A percentile compares a stretch with the other conserved stretches of the same genome.
Conservation (phyloP, 1,140 invertebrate species). For the Drosophila pseudoananassae region DNA sequence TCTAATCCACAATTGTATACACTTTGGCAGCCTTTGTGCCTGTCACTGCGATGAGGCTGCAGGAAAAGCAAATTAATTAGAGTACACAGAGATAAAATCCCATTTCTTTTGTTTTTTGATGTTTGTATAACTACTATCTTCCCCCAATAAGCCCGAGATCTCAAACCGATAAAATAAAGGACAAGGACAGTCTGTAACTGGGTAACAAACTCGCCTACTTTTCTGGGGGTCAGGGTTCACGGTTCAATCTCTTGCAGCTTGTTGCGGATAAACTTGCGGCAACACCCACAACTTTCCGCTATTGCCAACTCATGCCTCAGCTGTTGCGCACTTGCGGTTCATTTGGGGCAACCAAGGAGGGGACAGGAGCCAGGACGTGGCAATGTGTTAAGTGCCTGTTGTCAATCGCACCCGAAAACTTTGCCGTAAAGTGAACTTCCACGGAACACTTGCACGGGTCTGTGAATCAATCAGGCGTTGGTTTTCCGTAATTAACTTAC, state of each 20-base stretch:
- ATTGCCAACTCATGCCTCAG: slow-evolving; percentile 38
- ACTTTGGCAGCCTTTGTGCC: slow-evolving; percentile 30
- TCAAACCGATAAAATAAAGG: slow-evolving; percentile 47
- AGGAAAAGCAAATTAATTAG: slow-evolving; percentile 56
- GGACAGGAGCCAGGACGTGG: not conserved
- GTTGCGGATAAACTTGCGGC: slow-evolving; percentile 10
- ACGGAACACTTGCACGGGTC: slow-evolving; percentile 9
- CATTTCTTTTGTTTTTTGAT: slow-evolving; percentile 13
- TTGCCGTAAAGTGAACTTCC: slow-evolving; percentile 32
- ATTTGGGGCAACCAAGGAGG: slow-evolving; percentile 38
- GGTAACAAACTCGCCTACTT: slow-evolving; percentile 26
- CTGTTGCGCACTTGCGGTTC: slow-evolving; percentile 78
- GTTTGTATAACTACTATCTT: slow-evolving; percentile 20
- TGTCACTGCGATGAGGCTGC: slow-evolving; percentile 50
- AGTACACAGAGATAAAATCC: slow-evolving; percentile 56
- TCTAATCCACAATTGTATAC: slow-evolving; percentile 31
- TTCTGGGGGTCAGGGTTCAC: slow-evolving; percentile 7
- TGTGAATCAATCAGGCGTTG: slow-evolving; percentile 66
- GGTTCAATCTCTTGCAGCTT: slow-evolving; percentile 18
- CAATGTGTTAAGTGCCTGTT: slow-evolving; percentile 75
- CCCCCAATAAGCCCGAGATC: slow-evolving; percentile 10
- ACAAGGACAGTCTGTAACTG: slow-evolving; percentile 48
- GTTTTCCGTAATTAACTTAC: slow-evolving; percentile 77
- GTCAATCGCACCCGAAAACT: slow-evolving; percentile 72
- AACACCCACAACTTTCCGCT: slow-evolving; percentile 19